Percentiles rank a stretch among this genome's conserved stretches.
Conservation (phyloP, 64 coral and sea anemone species). For the Astreopora myriophthalma region DNA sequence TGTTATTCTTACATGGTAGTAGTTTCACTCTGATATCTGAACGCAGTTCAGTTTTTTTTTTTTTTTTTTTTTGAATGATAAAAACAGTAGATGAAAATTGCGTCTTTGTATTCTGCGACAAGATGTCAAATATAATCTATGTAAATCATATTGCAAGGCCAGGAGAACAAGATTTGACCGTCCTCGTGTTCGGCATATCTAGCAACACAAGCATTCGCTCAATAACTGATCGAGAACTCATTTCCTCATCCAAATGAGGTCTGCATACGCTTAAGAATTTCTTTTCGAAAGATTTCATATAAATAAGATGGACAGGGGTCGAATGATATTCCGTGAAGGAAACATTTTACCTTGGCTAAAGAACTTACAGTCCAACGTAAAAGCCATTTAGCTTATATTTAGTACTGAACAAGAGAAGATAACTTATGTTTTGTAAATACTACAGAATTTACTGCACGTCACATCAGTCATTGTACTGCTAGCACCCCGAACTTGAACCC, state of each 20-base stretch:
- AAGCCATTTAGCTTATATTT: neutral
- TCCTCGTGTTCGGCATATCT: neutral
- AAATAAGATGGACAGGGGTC: neutral
- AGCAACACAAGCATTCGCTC: constrained; percentile 5
- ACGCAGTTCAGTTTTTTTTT: neutral
- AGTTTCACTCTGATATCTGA: neutral
- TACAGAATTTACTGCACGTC: neutral
- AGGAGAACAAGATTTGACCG: neutral
- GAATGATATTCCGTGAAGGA: neutral
- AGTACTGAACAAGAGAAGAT: neutral
- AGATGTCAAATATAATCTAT: neutral
- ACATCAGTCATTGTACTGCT: neutral
- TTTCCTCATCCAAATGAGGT: neutral
- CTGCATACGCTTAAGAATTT: neutral
- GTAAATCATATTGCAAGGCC: neutral
- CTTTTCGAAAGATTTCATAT: neutral
- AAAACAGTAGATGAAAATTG: neutral
- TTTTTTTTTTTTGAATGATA: neutral
- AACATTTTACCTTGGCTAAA: neutral
- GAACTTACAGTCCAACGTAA: neutral
- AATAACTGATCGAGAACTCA: neutral
- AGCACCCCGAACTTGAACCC: no score
- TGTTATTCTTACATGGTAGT: neutral
- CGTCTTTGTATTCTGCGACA: neutral
- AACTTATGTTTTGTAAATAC: constrained; percentile 18